Percentiles rank a stretch among this genome's conserved stretches.
These are phyloP conservation scores for Lamprologus sp. DNA, from an alignment of 2,113 vertebrate genomes.

Conservation along the genomic window DNA sequence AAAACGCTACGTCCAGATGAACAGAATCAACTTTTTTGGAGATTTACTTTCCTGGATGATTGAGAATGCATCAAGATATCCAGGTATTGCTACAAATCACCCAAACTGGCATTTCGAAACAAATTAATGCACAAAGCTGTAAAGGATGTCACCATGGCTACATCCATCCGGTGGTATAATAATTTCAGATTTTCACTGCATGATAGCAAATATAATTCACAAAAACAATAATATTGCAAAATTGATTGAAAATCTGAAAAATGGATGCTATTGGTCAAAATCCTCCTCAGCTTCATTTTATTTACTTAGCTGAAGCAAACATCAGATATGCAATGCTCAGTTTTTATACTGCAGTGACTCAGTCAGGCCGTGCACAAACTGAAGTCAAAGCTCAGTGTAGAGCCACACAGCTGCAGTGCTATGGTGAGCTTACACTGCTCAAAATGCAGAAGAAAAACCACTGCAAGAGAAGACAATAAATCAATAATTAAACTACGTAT, in stretches of 20 bases:
- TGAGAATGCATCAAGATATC: fast-evolving
- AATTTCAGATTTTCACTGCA: not conserved
- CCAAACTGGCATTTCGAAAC: not conserved
- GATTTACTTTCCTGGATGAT: not conserved
- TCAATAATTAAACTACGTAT: not conserved
- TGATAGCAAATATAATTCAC: not conserved
- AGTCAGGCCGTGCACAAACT: not conserved
- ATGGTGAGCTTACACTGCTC: fast-evolving
- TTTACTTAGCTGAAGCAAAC: not conserved
- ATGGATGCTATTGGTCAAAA: fast-evolving
- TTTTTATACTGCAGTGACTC: not conserved
- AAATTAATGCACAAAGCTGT: not conserved
- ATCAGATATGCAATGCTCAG: not conserved
- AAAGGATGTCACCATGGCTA: not conserved
- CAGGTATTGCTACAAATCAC: not conserved
- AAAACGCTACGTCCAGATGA: not conserved
- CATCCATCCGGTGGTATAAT: not conserved
- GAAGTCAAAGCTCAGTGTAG: not conserved
- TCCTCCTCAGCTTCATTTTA: not conserved
- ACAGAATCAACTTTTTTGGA: not conserved
- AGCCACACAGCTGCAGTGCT: not conserved
- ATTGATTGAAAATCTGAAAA: not conserved
- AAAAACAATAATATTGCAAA: not conserved
- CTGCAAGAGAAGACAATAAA: not conserved
- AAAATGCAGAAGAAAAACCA: not conserved